Evolutionary conservation across 1,140 invertebrate species (phyloP).

Genomic region (Calephelis virginiensis): DNA sequence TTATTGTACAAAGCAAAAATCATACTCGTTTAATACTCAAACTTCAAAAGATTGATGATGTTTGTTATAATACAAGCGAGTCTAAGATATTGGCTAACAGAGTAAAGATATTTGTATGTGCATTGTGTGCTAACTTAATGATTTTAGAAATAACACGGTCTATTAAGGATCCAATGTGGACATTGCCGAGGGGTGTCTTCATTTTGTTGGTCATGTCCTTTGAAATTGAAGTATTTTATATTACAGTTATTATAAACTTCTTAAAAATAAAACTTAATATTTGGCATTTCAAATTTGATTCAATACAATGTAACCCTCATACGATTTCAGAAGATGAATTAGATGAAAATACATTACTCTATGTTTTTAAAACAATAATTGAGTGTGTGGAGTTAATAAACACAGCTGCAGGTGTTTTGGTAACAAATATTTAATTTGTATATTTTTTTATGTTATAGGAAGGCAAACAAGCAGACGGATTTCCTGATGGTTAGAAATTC

Average conservation of each 20-base stretch:
- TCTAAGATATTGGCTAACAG: not conserved
- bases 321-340: not conserved
- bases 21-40: not conserved
- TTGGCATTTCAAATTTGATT: not conserved
- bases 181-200: not conserved
- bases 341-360: not conserved
- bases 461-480: too few relatives aligned
- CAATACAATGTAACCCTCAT: not conserved
- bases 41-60: not conserved
- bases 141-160: not conserved
- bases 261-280: not conserved
- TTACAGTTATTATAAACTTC: not conserved
- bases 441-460: too few relatives aligned
- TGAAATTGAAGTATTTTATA: not conserved
- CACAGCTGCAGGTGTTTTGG: not conserved
- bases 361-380: not conserved
- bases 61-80: not conserved
- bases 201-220: not conserved
- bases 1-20: not conserved
- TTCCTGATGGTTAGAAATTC: too few relatives aligned
- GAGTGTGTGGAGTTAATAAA: not conserved
- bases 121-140: not conserved
- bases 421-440: not conserved
- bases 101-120: not conserved
- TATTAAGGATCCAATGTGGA: not conserved